These are phyloP conservation scores for Pelmatolapia mariae DNA, from an alignment of 2,113 vertebrate species.

Conservation along the genomic window DNA sequence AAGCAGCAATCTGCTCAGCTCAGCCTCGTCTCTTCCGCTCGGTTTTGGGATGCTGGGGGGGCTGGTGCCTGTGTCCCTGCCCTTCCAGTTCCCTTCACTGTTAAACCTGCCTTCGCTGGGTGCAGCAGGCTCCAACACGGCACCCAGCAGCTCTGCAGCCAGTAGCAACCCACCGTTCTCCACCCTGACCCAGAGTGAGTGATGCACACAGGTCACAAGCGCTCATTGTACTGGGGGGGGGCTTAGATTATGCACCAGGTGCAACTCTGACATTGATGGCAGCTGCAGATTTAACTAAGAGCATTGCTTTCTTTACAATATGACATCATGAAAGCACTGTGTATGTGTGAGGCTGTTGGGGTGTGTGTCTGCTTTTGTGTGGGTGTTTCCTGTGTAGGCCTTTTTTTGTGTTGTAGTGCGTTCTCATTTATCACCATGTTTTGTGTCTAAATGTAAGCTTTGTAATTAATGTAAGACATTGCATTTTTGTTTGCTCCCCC, in stretches of 20 bases:
- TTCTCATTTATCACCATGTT: constrained; percentile 17
- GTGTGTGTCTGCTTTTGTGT: neutral
- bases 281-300: neutral
- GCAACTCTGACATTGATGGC: neutral
- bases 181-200: constrained; percentile 74
- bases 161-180: constrained; percentile 65
- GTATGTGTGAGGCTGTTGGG: neutral
- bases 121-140: constrained; percentile 70
- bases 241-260: neutral
- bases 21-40: constrained; percentile 84
- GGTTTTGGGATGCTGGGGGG: constrained; percentile 95
- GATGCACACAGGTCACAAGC: neutral
- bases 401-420: constrained; percentile 21
- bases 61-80: constrained; percentile 93
- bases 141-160: constrained; percentile 44
- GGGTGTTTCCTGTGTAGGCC: neutral
- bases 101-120: constrained; percentile 83
- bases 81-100: constrained; percentile 93
- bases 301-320: neutral
- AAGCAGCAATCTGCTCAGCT: constrained; percentile 77
- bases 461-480: constrained; percentile 31
- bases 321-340: neutral
- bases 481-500: constrained; percentile 39
- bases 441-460: constrained; percentile 33
- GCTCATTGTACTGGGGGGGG: neutral